Conservation (phyloP, 2,113 vertebrate species). For the Laticauda laticaudata region DNA sequence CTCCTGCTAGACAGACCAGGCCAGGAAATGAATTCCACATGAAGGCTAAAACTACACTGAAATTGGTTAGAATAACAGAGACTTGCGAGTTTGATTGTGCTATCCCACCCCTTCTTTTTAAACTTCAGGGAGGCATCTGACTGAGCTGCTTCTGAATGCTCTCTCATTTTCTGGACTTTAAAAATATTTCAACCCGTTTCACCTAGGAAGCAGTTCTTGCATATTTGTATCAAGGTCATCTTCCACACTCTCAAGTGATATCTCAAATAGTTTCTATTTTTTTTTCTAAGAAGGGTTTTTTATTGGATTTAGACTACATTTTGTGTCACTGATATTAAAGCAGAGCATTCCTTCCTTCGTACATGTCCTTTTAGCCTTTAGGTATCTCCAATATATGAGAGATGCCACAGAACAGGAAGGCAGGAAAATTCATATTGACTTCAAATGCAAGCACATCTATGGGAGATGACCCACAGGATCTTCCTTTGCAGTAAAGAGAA, state of each 20-base stretch:
- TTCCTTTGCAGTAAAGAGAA: neutral
- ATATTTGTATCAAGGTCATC: neutral
- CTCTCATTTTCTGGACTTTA: neutral
- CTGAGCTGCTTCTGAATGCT: neutral
- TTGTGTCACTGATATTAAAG: slow-evolving; percentile 24
- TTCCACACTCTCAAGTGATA: neutral
- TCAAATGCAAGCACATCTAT: neutral
- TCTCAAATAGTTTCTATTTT: neutral
- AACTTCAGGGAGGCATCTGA: neutral
- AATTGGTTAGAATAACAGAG: neutral
- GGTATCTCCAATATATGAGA: neutral
- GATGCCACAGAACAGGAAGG: neutral
- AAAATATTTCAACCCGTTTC: neutral
- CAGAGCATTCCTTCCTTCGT: neutral
- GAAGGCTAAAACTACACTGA: neutral
- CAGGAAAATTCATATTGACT: neutral
- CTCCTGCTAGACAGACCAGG: neutral
- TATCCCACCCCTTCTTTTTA: neutral
- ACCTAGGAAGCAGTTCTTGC: neutral
- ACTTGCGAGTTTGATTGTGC: neutral
- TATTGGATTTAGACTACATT: neutral
- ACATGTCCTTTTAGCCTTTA: neutral
- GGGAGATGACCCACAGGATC: neutral
- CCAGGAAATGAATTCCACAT: neutral
- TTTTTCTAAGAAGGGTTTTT: neutral